Base-by-base conservation (phyloP, 2,113 vertebrate genomes). In the Cyprinodon tularosa region DNA sequence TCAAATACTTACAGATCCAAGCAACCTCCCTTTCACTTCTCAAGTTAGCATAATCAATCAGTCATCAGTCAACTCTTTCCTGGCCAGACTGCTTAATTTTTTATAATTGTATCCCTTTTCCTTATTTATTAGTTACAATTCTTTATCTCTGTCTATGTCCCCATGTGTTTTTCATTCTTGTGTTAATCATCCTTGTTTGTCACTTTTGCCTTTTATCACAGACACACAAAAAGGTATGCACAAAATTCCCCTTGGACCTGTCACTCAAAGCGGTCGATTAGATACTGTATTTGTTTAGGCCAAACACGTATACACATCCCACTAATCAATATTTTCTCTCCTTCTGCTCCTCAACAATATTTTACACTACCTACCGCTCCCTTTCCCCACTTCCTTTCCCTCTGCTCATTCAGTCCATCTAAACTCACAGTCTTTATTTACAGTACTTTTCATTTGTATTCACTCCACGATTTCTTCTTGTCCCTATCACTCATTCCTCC, bases 261-360 rank as follows among this genome's bases (percentile, higher is more conserved):
- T 85, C 90, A 90, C 78, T 91, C 90, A 91, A 84, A 89, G 84
- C 76, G 62, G 63, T 68, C 81, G 83, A 76, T 83, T 85, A 81
- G 84, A 73, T 72, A 72, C 76, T 76, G 76, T 85, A 76, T 92
- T 93, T 94, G 86, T 92, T 89, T 89, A 93, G 84, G 86, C 91
- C 84, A 78, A 88, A 93, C 93, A 94, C 90, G 91, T 93, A 89
- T 75, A 78, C 87, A 81, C 89, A 86, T 83, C 79, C 78, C 53
- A 66, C 80, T 90, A 86, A 95, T 94, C 93, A 91, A 93, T 93
- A 90, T 84, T 89, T 88, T 69, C 88, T 66, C 90, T 91, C 87
- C 90, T 91, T 85, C 84, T 90, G 76, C 87, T 88, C 83, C 88
- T 77, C 77, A 82, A 74, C 89, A 90, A 91, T 90, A 90, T 93